Evolutionary conservation across 2,888 invertebrate species (phyloP).

Genomic region (Euspilapteryx auroguttella): DNA sequence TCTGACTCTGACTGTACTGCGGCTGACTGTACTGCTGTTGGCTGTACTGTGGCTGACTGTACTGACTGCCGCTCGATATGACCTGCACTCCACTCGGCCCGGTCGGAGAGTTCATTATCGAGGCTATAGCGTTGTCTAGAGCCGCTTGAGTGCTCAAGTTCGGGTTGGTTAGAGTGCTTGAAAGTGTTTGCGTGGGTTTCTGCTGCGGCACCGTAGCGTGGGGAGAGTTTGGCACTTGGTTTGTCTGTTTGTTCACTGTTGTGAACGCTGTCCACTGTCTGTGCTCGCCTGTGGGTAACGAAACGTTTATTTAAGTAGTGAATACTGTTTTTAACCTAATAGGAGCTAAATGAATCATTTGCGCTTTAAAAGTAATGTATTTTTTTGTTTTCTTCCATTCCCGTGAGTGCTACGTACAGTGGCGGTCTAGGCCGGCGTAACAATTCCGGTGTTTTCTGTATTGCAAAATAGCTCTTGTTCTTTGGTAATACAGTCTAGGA

Average conservation of each 20-base stretch:
- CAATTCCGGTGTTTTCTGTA: too few relatives aligned
- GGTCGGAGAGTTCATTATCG: slow-evolving; percentile 41
- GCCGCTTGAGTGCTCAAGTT: slow-evolving; percentile 32
- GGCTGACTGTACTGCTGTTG: not conserved
- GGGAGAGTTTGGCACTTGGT: slow-evolving; percentile 25
- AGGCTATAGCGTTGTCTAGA: slow-evolving; percentile 42
- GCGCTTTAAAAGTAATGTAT: too few relatives aligned
- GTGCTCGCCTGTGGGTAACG: slow-evolving; percentile 26
- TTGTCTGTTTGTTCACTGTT: slow-evolving; percentile 24
- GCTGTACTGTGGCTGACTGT: not conserved
- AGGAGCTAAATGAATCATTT: too few relatives aligned
- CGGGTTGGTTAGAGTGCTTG: slow-evolving; percentile 13
- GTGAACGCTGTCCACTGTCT: slow-evolving; percentile 43
- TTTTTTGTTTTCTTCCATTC: too few relatives aligned
- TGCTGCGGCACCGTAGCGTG: slow-evolving; percentile 16
- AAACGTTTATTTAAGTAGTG: slow-evolving; percentile 13
- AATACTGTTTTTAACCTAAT: too few relatives aligned
- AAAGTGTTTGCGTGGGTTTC: not conserved
- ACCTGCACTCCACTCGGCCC: slow-evolving; percentile 29
- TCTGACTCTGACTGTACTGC: slow-evolving; percentile 4
- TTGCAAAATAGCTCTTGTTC: too few relatives aligned
- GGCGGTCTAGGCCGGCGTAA: too few relatives aligned
- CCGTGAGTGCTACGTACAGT: too few relatives aligned
- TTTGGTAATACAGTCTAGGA: too few relatives aligned
- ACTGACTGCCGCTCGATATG: slow-evolving; percentile 28